Base-by-base conservation (phyloP, 2,113 vertebrate species). In the Coryphaenoides rupestris region DNA sequence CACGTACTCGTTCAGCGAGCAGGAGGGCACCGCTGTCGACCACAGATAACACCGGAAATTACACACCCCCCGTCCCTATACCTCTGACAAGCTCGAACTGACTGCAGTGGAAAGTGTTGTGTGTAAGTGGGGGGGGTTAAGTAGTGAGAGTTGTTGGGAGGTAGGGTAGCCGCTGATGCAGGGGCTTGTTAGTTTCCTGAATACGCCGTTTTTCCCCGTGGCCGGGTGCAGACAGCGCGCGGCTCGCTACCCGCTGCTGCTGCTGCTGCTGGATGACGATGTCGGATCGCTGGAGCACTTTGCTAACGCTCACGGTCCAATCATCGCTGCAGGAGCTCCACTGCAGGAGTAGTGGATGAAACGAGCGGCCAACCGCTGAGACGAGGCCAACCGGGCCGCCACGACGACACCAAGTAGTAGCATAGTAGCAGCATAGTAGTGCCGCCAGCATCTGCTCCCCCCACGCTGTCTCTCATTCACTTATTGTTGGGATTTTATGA, bases 1-100 rank as follows among this genome's bases (percentile, higher is more conserved):
- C 68, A 95, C 90, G 13, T 98, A 99, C 87, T 99, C 96, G 61
- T 90, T 96, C 70, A 94, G 83, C 15, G 96, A 96, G 83, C 97
- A 99, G 17, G 94, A 93, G 53, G 95, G 95, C 76, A 92, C 88
- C 26, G 89, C 95, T 98, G 62, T 46, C 55, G 26, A 55, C 26
- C 52, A 46, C 0, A 40, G 4, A 61, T 53, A 1, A 56, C 46
- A 17, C 4, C 24, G n/a, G n/a, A n/a, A n/a, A n/a, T n/a, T n/a
- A n/a, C 19, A 21, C 19, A 21, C 10, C 12, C 19, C 19, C 19
- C 17, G 50, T n/a, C 49, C n/a, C 50, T n/a, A n/a, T n/a, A n/a
- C n/a, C n/a, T n/a, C n/a, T n/a, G n/a, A 19, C n/a, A 53, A 53
- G 19, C 19, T 13, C 28, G 3, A 4, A 5, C 28, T 21, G 19